Percentiles rank a stretch among this genome's conserved stretches.
These are phyloP conservation scores for Donacobius atricapilla DNA, from an alignment of 2,113 vertebrate genomes.

Conservation along the genomic window DNA sequence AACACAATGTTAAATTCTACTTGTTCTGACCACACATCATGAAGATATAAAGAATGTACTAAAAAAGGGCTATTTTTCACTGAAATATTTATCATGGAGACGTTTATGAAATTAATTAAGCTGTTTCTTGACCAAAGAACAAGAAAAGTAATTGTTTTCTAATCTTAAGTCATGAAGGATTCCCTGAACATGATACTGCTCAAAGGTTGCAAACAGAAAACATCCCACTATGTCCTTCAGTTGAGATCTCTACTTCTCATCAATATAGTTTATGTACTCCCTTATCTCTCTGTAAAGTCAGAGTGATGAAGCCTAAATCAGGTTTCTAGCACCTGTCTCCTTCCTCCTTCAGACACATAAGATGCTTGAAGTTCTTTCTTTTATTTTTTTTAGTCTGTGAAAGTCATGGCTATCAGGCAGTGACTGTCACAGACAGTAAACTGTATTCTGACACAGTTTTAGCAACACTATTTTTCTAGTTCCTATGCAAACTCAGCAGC, in stretches of 20 bases:
- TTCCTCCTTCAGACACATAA: neutral
- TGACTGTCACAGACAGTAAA: neutral
- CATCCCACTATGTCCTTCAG: neutral
- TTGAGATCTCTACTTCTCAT: neutral
- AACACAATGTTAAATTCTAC: neutral
- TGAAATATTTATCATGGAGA: neutral
- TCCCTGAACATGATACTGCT: neutral
- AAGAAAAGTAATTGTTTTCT: neutral
- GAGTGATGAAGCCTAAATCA: neutral
- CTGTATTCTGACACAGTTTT: neutral
- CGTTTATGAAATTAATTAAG: neutral
- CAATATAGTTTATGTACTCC: neutral
- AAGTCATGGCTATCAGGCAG: neutral
- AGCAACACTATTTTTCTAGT: neutral
- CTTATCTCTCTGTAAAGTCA: neutral
- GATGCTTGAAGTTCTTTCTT: neutral
- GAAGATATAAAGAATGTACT: neutral
- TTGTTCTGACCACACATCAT: neutral
- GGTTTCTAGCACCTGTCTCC: neutral
- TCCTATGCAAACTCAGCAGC: neutral
- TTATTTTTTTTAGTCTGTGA: neutral
- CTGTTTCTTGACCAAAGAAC: neutral
- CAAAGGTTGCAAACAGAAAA: neutral
- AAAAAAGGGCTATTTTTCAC: neutral
- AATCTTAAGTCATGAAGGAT: neutral